These are phyloP conservation scores for Gortyna flavago DNA, from an alignment of 2,888 invertebrate species.

Conservation along the genomic window DNA sequence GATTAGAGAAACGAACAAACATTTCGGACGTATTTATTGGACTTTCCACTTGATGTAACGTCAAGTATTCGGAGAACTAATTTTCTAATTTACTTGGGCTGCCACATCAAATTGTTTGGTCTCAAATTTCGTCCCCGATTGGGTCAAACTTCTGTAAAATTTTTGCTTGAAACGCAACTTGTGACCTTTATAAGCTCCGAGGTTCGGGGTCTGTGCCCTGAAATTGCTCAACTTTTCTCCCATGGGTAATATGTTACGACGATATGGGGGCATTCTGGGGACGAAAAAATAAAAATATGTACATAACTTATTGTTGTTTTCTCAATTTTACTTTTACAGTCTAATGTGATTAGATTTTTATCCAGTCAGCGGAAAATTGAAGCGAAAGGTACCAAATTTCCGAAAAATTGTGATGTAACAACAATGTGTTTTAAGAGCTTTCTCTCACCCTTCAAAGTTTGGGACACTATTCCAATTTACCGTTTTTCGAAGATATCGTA, in stretches of 20 bases:
- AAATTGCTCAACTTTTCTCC: slow-evolving; percentile 51
- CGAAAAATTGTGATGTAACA: slow-evolving; percentile 6
- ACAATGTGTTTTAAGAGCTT: slow-evolving; percentile 10
- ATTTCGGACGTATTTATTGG: slow-evolving; percentile 29
- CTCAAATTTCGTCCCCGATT: slow-evolving; percentile 43
- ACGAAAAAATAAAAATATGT: slow-evolving; percentile 47
- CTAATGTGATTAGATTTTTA: slow-evolving; percentile 23
- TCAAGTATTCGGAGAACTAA: slow-evolving; percentile 52
- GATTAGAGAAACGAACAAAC: slow-evolving; percentile 9
- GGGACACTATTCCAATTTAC: slow-evolving; percentile 22
- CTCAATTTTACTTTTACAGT: slow-evolving; percentile 9
- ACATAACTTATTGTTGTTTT: slow-evolving; percentile 43
- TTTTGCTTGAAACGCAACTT: slow-evolving; percentile 42
- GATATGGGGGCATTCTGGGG: slow-evolving; percentile 29
- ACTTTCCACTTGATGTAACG: slow-evolving; percentile 32
- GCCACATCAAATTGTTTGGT: slow-evolving; percentile 41
- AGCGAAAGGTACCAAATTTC: not conserved
- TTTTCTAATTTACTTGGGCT: slow-evolving; percentile 54
- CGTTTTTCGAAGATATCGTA: slow-evolving; percentile 11
- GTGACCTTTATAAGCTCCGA: slow-evolving; percentile 32
- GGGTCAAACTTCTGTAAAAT: slow-evolving; percentile 20
- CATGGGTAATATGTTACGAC: slow-evolving; percentile 52
- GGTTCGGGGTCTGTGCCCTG: slow-evolving; percentile 31
- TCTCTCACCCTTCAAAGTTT: not conserved
- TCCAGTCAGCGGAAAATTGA: slow-evolving; percentile 36